Conservation (phyloP, 2,113 vertebrate species). For the Corythornis cristatus region DNA sequence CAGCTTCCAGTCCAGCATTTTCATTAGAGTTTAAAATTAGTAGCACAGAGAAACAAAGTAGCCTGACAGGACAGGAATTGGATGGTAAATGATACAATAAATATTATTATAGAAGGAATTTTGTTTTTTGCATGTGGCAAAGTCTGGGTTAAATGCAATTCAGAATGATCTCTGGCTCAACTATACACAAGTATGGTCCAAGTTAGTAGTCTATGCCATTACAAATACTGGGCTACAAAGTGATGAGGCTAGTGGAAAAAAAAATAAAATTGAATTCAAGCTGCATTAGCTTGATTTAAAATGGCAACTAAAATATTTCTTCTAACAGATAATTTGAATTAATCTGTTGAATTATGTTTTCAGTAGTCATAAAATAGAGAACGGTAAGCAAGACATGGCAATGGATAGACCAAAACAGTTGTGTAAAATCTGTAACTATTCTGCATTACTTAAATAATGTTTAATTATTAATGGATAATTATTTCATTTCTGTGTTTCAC, state of each 20-base stretch:
- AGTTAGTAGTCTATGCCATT: background rate
- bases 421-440: background rate
- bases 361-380: background rate
- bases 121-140: background rate
- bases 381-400: background rate
- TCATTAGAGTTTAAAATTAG: background rate
- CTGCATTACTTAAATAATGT: background rate
- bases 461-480: background rate
- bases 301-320: slow-evolving; percentile 32
- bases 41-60: background rate
- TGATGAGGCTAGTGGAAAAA: background rate
- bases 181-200: background rate
- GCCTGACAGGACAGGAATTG: background rate
- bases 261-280: background rate
- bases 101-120: background rate
- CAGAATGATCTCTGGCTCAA: background rate
- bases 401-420: background rate
- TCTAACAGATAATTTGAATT: background rate
- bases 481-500: background rate
- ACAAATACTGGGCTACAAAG: background rate
- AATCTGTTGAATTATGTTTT: slow-evolving; percentile 7
- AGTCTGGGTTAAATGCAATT: background rate
- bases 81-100: background rate
- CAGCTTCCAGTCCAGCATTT: background rate
- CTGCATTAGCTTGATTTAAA: slow-evolving; percentile 44